Percentiles rank a stretch among this genome's conserved stretches.
phyloP scores from a whole-genome alignment of 2,113 vertebrate genomes.

The Dascyllus trimaculatus region DNA sequence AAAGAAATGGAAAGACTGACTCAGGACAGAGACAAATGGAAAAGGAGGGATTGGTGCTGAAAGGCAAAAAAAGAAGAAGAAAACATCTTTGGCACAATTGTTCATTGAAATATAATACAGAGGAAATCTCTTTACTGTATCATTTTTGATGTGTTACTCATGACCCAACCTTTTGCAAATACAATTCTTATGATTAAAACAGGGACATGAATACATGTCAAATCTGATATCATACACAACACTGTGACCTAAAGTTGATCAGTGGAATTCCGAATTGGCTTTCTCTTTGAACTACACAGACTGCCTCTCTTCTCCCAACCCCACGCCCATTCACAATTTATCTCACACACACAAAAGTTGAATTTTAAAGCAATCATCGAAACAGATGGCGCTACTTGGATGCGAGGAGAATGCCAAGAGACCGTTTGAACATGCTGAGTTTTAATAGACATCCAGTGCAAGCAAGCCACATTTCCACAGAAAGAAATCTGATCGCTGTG shows the following conservation, averaged over 20 bases:
- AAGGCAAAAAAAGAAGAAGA: too few relatives aligned
- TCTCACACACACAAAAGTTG: constrained; percentile 27
- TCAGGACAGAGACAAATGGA: too few relatives aligned
- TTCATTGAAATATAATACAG: too few relatives aligned
- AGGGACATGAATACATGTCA: constrained; percentile 4
- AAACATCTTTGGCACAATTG: too few relatives aligned
- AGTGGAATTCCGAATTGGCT: neutral
- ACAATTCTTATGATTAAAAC: too few relatives aligned
- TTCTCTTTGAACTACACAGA: constrained; percentile 8
- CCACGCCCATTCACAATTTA: constrained; percentile 17
- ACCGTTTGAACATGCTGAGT: constrained; percentile 38
- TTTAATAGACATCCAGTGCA: constrained; percentile 15
- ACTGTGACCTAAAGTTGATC: neutral
- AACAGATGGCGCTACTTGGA: constrained; percentile 58
- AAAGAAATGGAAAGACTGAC: too few relatives aligned
- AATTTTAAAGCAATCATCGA: constrained; percentile 49
- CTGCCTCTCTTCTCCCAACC: constrained; percentile 3
- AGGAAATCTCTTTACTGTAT: neutral
- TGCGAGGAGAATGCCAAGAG: constrained; percentile 38
- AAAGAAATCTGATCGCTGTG: constrained; percentile 1
- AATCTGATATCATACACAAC: constrained; percentile 7
- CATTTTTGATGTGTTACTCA: too few relatives aligned
- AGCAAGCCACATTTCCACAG: constrained; percentile 4
- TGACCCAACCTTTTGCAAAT: too few relatives aligned
- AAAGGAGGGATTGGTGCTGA: too few relatives aligned